Percentiles rank a stretch among this genome's conserved stretches.
Evolutionary conservation across 2,888 invertebrate genomes (phyloP).

Genomic region (Pandemis corylana): DNA sequence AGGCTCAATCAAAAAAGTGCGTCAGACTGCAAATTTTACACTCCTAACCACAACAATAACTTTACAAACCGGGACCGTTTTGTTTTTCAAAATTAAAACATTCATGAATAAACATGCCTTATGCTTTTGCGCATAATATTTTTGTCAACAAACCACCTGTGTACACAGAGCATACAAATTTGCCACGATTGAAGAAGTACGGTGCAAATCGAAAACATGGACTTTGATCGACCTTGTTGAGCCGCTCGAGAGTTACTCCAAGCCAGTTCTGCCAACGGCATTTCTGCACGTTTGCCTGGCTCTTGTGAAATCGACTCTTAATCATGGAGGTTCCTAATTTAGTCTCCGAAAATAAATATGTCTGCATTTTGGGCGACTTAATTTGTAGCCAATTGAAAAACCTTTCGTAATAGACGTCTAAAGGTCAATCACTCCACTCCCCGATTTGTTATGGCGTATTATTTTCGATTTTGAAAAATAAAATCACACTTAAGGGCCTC

Average conservation of each 20-base stretch:
- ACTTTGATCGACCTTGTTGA: slow-evolving; percentile 74
- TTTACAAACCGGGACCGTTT: too few species aligned
- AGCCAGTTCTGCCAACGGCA: slow-evolving; percentile 31
- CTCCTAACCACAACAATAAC: too few species aligned
- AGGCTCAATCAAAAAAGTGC: too few species aligned
- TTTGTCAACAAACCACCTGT: slow-evolving; percentile 17
- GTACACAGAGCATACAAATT: slow-evolving; percentile 5
- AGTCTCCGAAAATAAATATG: background rate
- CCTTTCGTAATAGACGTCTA: background rate
- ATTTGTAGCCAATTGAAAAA: background rate
- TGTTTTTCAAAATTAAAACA: too few species aligned
- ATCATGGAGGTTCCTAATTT: background rate
- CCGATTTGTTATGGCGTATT: too few species aligned
- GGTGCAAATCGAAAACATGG: slow-evolving; percentile 53
- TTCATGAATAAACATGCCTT: background rate
- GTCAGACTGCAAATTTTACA: too few species aligned
- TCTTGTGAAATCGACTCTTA: background rate
- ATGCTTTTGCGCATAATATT: slow-evolving; percentile 12
- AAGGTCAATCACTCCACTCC: too few species aligned
- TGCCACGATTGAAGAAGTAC: slow-evolving; percentile 12
- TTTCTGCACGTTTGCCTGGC: slow-evolving; percentile 18
- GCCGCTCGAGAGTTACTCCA: slow-evolving; percentile 37
- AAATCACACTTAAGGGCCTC: too few species aligned
- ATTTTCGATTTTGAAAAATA: too few species aligned
- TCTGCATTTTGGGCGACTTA: background rate